Evolutionary conservation across 2,113 vertebrate species (phyloP).

Genomic region (Semnopithecus entellus): DNA sequence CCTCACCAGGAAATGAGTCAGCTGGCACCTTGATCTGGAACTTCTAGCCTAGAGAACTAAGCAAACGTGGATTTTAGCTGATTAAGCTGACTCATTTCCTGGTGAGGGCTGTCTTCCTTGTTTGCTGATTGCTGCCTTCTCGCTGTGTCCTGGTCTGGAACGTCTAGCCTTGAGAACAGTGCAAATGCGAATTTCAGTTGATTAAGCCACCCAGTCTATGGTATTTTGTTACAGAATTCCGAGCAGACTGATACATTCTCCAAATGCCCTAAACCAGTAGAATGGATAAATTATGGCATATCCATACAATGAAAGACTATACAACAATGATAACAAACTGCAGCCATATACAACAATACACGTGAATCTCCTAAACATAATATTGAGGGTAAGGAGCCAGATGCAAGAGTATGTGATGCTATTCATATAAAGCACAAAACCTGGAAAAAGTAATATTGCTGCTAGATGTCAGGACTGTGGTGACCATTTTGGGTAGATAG

Average conservation of each 20-base stretch:
- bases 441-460: not conserved
- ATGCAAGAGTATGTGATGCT: not conserved
- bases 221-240: not conserved
- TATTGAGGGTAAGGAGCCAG: not conserved
- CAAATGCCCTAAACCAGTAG: not conserved
- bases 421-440: not conserved
- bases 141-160: too few relatives aligned
- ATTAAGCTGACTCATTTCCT: not conserved
- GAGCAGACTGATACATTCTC: not conserved
- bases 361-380: not conserved
- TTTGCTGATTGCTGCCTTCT: too few relatives aligned
- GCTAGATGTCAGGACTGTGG: not conserved
- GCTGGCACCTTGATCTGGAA: not conserved
- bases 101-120: too few relatives aligned
- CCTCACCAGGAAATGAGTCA: too few relatives aligned
- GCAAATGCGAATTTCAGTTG: too few relatives aligned
- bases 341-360: not conserved
- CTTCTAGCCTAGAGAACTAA: not conserved
- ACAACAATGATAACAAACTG: not conserved
- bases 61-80: not conserved
- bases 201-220: too few relatives aligned
- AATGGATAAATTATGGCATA: not conserved
- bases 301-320: not conserved
- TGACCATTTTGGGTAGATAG: not conserved
- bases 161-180: too few relatives aligned